Base-by-base conservation (phyloP, 2,797 vertebrate species). In the Neosilurus hyrtlii region DNA sequence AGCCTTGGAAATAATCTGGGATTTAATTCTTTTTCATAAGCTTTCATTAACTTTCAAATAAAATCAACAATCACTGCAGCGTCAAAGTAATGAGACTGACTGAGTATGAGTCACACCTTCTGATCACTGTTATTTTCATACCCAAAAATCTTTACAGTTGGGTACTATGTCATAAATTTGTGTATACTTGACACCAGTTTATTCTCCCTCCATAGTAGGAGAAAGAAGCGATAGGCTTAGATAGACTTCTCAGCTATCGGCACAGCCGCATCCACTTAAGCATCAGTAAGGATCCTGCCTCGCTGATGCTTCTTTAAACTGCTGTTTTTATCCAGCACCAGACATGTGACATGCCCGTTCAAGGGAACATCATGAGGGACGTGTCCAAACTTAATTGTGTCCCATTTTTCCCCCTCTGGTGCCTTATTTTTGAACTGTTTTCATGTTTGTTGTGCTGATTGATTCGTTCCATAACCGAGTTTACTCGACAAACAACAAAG, bases 1-100 rank as follows among this genome's bases (percentile, higher is more conserved):
- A 93, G 93, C 91, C 93, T 93, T 89, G 92, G 89, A 92, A 74
- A 57, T 74, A 57, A 94, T 94, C 93, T 91, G 63, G 43, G 86
- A 89, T 89, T 92, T 91, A 90, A 92, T 92, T 93, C 91, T 91
- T 88, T 59, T 90, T 91, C 90, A 90, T 85, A 86, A 89, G 68
- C 88, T 86, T 88, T 91, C 14, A 37, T 75, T 37, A 75, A 57
- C 15, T 30, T 56, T 74, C 52, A 16, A 57, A 56, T 24, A 20
- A 51, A 20, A 74, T 74, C 71, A 35, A 74, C 24, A 57, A 0
- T 16, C 52, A 35, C 57, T 10, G 71, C 91, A 14, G 18, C 9
- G 26, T 59, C 6, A 56, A 26, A 30, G 35, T 62, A 18, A 54
- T 30, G 51, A 74, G 71, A 14, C 49, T n/a, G 65, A 61, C 82